Evolutionary conservation across 2,797 vertebrate genomes (phyloP).

Genomic region (Pogoniulus pusillus): DNA sequence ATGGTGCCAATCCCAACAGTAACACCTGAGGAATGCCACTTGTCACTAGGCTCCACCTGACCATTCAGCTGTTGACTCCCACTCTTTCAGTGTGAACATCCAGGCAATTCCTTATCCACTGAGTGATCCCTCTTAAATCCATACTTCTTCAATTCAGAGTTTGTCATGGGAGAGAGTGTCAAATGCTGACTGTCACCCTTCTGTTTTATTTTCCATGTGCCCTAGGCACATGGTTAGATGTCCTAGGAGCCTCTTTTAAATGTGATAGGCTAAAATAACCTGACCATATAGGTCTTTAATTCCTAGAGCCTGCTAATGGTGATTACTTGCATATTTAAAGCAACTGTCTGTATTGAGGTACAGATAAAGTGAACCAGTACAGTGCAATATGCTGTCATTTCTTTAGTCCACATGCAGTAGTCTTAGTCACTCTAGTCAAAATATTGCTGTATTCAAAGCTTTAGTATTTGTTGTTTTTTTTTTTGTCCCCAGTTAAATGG

Average conservation of each 20-base stretch:
- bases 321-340: neutral
- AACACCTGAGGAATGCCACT: too few species aligned
- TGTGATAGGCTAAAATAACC: neutral
- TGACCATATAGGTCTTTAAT: neutral
- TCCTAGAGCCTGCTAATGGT: neutral
- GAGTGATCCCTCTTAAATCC: too few species aligned
- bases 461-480: neutral
- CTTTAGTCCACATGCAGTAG: neutral
- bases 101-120: too few species aligned
- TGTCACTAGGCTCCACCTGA: too few species aligned
- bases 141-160: too few species aligned
- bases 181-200: too few species aligned
- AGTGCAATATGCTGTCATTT: neutral
- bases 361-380: neutral
- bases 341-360: neutral
- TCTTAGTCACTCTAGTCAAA: neutral
- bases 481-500: conserved; percentile 75
- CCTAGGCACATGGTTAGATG: neutral
- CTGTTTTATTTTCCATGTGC: too few species aligned
- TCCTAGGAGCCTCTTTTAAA: neutral
- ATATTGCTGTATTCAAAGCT: neutral
- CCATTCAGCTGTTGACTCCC: too few species aligned
- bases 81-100: too few species aligned
- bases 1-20: too few species aligned
- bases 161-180: too few species aligned